A percentile compares a stretch with the other conserved stretches of the same genome.
These are phyloP conservation scores for rabbit (Oryctolagus cuniculus) DNA, from an alignment of 2,113 vertebrate species.

Conservation along the genomic window DNA sequence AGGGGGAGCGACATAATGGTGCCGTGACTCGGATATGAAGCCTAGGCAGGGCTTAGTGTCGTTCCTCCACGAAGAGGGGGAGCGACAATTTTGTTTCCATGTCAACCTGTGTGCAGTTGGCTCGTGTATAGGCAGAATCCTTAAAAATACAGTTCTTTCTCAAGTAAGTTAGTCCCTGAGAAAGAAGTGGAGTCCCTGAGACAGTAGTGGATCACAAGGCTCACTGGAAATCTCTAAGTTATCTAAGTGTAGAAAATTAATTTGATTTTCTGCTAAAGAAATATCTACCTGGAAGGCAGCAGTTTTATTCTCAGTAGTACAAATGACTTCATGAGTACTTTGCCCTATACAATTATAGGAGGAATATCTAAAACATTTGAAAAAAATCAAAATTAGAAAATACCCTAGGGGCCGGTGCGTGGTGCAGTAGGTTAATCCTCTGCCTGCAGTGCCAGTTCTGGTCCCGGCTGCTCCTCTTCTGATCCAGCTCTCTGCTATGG, in stretches of 20 bases:
- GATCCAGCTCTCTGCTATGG: no score
- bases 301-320: constrained; percentile 12
- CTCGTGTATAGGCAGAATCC: background rate
- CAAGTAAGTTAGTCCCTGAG: background rate
- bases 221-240: background rate
- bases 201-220: background rate
- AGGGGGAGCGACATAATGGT: no score
- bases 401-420: background rate
- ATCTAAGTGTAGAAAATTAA: background rate
- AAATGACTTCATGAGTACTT: background rate
- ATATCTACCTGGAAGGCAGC: background rate
- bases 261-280: background rate
- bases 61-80: no score
- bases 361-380: background rate
- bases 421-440: no score
- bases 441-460: no score
- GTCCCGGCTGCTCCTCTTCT: no score
- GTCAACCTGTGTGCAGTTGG: constrained; percentile 12
- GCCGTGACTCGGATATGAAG: no score
- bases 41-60: no score
- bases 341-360: background rate
- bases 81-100: constrained; percentile 59
- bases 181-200: constrained; percentile 8
- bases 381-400: background rate
- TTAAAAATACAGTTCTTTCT: constrained; percentile 15